Evolutionary conservation across 53 echinoderm and acorn worm species (phyloP).

Genomic region (Astropecten irregularis): DNA sequence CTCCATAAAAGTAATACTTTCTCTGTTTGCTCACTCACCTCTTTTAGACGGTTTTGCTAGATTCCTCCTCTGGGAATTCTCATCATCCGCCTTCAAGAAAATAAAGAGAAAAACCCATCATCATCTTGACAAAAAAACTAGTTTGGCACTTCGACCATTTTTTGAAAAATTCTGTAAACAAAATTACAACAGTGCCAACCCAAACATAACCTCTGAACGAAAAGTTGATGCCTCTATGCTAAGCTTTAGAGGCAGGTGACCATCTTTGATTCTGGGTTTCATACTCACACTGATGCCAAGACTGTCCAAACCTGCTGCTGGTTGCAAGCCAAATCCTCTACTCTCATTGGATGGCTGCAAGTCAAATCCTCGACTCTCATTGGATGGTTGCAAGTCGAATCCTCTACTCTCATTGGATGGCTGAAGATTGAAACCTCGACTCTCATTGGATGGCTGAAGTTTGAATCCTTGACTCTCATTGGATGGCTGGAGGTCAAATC

Average conservation of each 20-base stretch:
- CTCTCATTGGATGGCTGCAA: slow-evolving; percentile 50
- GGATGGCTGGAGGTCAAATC: slow-evolving; percentile 60
- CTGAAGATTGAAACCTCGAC: slow-evolving; percentile 54
- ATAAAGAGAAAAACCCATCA: not conserved
- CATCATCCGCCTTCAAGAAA: slow-evolving; percentile 62
- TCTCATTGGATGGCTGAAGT: slow-evolving; percentile 44
- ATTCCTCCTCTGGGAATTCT: slow-evolving; percentile 41
- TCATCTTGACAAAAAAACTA: too few species aligned
- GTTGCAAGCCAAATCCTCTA: slow-evolving; percentile 33
- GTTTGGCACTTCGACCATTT: too few species aligned
- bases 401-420: slow-evolving; percentile 42
- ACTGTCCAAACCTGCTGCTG: not conserved
- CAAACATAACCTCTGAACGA: too few species aligned
- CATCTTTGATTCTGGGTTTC: too few species aligned
- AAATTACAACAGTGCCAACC: too few species aligned
- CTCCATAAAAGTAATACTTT: too few species aligned
- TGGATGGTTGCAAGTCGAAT: slow-evolving; percentile 55
- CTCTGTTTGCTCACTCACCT: slow-evolving; percentile 19
- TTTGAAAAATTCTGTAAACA: too few species aligned
- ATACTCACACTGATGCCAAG: slow-evolving; percentile 14
- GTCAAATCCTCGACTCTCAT: slow-evolving; percentile 65
- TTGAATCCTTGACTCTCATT: slow-evolving; percentile 18
- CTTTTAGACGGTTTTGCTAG: slow-evolving; percentile 13
- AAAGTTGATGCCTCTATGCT: too few species aligned
- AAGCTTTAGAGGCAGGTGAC: too few species aligned